Conservation (phyloP, 2,113 vertebrate genomes). For the Otocyon megalotis region DNA sequence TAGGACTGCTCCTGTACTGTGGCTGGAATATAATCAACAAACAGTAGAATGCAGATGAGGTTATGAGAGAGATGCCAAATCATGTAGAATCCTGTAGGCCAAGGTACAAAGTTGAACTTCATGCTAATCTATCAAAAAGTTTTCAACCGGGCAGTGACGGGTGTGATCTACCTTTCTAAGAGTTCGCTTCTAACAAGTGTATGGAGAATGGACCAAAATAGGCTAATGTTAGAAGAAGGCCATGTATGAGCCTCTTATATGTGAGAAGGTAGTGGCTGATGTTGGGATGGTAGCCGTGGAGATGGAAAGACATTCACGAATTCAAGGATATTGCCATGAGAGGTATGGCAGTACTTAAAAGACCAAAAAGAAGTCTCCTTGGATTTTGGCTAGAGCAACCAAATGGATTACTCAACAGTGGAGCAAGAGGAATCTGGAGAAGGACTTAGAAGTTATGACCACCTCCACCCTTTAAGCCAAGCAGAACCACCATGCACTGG, state of each 20-base stretch:
- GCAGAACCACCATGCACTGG: neutral
- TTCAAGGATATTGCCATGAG: neutral
- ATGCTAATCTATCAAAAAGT: neutral
- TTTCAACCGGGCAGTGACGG: neutral
- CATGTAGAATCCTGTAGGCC: neutral
- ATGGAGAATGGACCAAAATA: neutral
- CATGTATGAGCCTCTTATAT: neutral
- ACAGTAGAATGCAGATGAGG: neutral
- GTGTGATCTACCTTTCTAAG: neutral
- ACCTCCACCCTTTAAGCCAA: neutral
- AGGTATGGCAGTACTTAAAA: neutral
- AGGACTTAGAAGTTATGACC: neutral
- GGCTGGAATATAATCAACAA: neutral
- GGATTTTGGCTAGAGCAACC: neutral
- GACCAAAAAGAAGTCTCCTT: neutral
- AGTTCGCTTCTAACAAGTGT: neutral
- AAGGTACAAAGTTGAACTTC: slow-evolving; percentile 8
- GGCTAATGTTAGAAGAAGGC: neutral
- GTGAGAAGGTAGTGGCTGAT: neutral
- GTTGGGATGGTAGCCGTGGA: neutral
- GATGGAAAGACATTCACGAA: neutral
- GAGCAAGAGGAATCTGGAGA: neutral
- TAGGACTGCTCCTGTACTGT: neutral
- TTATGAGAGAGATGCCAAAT: neutral
- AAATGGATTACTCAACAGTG: neutral